Conservation (phyloP, 2,113 vertebrate genomes). For the Leptocoma aspasia region DNA sequence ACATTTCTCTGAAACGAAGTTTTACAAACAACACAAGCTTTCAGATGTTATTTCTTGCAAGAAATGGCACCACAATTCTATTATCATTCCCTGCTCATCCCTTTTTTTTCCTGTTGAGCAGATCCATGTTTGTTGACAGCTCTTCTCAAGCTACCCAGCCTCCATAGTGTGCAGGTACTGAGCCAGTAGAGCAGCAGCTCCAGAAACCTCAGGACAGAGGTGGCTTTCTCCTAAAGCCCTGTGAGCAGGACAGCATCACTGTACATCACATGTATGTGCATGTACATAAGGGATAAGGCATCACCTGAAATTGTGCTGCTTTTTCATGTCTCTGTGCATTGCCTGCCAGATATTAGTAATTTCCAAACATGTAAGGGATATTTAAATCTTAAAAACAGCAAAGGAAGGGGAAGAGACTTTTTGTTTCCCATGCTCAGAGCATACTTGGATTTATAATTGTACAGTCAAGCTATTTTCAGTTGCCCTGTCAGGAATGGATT, state of each 20-base stretch:
- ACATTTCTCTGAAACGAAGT: constrained; percentile 79
- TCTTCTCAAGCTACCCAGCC: not conserved
- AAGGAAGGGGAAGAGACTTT: not conserved
- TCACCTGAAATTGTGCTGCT: not conserved
- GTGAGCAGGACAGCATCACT: not conserved
- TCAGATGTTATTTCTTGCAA: not conserved
- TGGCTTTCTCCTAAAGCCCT: not conserved
- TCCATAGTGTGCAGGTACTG: not conserved
- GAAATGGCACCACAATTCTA: not conserved
- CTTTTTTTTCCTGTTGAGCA: not conserved
- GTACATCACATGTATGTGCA: not conserved
- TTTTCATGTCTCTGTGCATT: not conserved
- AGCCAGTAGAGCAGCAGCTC: not conserved
- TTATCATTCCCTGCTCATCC: not conserved
- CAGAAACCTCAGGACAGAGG: not conserved
- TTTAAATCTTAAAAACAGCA: not conserved
- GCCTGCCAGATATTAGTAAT: not conserved
- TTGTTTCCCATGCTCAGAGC: not conserved
- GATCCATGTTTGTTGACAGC: not conserved
- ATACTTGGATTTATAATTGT: not conserved
- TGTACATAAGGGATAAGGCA: not conserved
- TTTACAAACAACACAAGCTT: not conserved
- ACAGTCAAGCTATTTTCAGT: constrained; percentile 18
- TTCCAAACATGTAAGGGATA: not conserved
- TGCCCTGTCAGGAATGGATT: not conserved